Conservation (phyloP, 2,797 vertebrate species). For the Parotocinclus haroldoi region DNA sequence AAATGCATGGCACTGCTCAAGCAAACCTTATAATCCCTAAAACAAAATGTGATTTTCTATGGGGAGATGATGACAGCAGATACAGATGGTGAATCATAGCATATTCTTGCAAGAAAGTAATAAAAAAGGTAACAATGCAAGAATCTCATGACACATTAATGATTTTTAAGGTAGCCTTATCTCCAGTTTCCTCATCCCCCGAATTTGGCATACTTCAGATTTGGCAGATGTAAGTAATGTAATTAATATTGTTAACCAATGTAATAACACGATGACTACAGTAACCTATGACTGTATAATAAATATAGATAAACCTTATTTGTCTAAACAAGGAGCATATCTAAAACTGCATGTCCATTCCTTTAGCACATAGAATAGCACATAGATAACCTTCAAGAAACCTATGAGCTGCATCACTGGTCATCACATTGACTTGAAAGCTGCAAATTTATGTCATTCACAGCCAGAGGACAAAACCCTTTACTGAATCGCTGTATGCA, state of each 20-base stretch:
- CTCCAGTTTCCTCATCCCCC: slow-evolving; percentile 55
- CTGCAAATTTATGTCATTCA: not conserved
- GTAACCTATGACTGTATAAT: slow-evolving; percentile 10
- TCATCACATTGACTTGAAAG: slow-evolving; percentile 10
- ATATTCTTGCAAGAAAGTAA: slow-evolving; percentile 8
- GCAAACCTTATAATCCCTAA: slow-evolving; percentile 31
- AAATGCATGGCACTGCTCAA: slow-evolving; percentile 12
- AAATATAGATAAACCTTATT: not conserved
- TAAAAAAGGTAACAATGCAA: slow-evolving; percentile 18
- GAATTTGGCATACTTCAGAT: slow-evolving; percentile 57
- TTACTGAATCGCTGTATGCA: slow-evolving; percentile 62
- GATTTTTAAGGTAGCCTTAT: slow-evolving; percentile 41
- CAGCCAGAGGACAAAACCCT: slow-evolving; percentile 40
- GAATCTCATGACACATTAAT: slow-evolving; percentile 35
- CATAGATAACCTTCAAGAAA: slow-evolving; percentile 1
- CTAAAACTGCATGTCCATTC: not conserved
- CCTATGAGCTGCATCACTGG: not conserved
- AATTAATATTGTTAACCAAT: slow-evolving; percentile 30
- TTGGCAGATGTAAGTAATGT: slow-evolving; percentile 60
- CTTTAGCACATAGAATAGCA: not conserved
- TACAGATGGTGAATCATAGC: slow-evolving; percentile 40
- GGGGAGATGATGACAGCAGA: slow-evolving; percentile 17
- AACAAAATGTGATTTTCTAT: slow-evolving; percentile 13
- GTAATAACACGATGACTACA: slow-evolving; percentile 39
- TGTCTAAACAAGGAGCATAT: too few species aligned